These are phyloP conservation scores for Piaya cayana DNA, from an alignment of 2,113 vertebrate species.

Conservation along the genomic window DNA sequence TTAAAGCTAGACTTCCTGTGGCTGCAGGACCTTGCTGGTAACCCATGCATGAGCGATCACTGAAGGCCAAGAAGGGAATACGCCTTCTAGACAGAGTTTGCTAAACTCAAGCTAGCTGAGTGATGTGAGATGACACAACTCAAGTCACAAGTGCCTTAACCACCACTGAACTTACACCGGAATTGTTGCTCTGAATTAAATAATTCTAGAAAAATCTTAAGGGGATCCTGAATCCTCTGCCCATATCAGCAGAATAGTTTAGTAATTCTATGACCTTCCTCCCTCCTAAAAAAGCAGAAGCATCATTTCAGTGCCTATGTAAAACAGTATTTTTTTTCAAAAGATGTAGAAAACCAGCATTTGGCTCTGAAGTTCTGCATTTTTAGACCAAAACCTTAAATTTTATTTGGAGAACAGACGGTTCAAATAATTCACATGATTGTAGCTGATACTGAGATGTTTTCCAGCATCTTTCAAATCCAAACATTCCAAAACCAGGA, in stretches of 20 bases:
- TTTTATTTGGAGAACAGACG: not conserved
- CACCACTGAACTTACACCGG: not conserved
- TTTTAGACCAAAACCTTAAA: not conserved
- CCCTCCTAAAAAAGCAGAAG: not conserved
- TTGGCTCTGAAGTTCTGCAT: not conserved
- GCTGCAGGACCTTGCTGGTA: not conserved
- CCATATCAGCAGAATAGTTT: not conserved
- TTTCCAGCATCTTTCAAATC: constrained; percentile 31
- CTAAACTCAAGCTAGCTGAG: not conserved
- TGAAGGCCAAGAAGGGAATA: not conserved
- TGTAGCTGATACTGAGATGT: not conserved
- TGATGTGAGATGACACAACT: not conserved
- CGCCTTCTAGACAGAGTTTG: not conserved
- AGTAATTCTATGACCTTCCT: not conserved
- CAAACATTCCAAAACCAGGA: not conserved
- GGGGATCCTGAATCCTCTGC: not conserved
- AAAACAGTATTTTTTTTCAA: not conserved
- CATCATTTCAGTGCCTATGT: not conserved
- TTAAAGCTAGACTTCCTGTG: not conserved
- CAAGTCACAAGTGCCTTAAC: not conserved
- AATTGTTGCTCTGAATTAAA: not conserved
- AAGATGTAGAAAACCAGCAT: not conserved
- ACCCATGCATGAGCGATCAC: not conserved
- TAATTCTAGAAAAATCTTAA: not conserved
- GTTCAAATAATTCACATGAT: not conserved